Evolutionary conservation across 2,113 vertebrate species (phyloP).

Genomic region (Cheirogaleus medius): DNA sequence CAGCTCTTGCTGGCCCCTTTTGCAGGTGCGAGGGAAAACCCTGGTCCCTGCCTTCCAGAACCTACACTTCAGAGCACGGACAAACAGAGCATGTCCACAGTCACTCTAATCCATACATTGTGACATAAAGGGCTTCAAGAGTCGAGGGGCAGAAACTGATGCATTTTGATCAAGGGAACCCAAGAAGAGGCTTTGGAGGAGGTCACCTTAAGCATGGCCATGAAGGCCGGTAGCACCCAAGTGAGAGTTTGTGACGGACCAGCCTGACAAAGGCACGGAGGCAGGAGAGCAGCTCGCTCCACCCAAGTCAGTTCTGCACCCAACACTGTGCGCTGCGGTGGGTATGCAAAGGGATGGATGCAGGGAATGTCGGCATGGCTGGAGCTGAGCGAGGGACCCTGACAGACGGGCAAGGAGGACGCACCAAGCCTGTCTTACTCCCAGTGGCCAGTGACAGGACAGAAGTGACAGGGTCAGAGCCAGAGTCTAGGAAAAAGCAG

Average conservation of each 20-base stretch:
- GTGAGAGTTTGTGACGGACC: neutral
- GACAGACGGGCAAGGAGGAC: neutral
- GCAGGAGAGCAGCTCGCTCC: rapidly evolving
- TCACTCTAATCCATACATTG: no score
- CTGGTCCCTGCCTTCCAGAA: neutral
- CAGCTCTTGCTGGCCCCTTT: neutral
- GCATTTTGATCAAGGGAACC: neutral
- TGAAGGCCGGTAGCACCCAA: neutral
- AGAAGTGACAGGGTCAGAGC: neutral
- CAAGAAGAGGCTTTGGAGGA: neutral
- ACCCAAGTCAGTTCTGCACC: neutral
- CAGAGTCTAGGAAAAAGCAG: neutral
- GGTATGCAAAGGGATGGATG: neutral
- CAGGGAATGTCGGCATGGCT: neutral
- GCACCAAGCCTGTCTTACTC: neutral
- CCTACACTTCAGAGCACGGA: neutral
- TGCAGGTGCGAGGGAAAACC: neutral
- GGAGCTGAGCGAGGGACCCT: neutral
- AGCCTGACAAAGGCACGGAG: neutral
- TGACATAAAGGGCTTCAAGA: neutral
- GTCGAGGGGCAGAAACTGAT: neutral
- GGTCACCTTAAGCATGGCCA: neutral
- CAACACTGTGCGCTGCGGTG: neutral
- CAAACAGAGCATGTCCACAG: neutral
- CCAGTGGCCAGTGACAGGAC: neutral